A percentile compares a stretch with the other conserved stretches of the same genome.
Evolutionary conservation across 2,113 vertebrate genomes (phyloP).

Genomic region (Platanista minor): DNA sequence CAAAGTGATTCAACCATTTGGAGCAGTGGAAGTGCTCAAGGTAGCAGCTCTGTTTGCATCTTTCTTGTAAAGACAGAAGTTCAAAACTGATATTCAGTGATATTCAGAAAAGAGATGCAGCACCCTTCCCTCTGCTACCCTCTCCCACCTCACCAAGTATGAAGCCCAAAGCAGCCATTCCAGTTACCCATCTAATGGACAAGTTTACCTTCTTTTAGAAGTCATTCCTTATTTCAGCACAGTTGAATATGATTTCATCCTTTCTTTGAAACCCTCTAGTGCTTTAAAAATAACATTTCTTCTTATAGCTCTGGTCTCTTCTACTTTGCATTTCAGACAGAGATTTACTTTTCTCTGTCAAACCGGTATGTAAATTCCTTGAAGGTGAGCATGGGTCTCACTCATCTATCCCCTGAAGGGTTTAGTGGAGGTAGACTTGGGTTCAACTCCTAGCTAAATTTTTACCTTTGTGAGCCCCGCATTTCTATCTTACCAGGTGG

Average conservation of each 20-base stretch:
- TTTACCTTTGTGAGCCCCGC: neutral
- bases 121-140: neutral
- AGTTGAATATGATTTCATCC: neutral
- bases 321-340: neutral
- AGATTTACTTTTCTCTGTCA: neutral
- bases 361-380: neutral
- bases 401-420: neutral
- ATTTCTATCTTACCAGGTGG: neutral
- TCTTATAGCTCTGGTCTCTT: neutral
- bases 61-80: neutral
- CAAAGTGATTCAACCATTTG: neutral
- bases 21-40: neutral
- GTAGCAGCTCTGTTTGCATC: neutral
- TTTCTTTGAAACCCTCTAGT: neutral
- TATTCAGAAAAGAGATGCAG: neutral
- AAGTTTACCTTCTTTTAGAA: neutral
- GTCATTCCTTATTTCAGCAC: neutral
- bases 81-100: neutral
- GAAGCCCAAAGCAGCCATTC: neutral
- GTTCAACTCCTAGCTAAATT: neutral
- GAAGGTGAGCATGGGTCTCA: neutral
- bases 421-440: neutral
- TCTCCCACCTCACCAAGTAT: neutral
- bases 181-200: neutral
- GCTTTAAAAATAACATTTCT: neutral